phyloP scores from a whole-genome alignment of 2,797 vertebrate species.

The Sebastes matsubarae region DNA sequence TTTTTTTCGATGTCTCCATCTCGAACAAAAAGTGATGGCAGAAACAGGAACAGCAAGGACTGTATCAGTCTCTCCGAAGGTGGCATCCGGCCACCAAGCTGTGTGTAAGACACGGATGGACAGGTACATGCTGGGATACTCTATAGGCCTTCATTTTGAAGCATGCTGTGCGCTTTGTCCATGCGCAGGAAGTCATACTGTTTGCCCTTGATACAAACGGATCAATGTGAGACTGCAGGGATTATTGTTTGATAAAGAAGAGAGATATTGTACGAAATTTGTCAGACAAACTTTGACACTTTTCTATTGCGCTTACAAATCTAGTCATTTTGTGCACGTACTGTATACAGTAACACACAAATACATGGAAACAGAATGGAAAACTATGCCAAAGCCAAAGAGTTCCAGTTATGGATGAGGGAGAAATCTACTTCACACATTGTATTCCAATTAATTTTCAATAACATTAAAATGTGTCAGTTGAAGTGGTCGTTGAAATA shows the following conservation, averaged over 20 bases:
- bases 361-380: background rate
- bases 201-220: conserved; percentile 73
- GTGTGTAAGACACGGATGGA: conserved; percentile 60
- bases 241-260: conserved; percentile 53
- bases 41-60: conserved; percentile 2
- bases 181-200: conserved; percentile 51
- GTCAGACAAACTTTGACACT: conserved; percentile 2
- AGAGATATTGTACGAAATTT: conserved; percentile 12
- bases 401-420: background rate
- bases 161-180: conserved; percentile 63
- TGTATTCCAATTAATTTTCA: background rate
- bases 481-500: background rate
- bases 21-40: background rate
- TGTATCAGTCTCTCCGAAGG: conserved; percentile 33
- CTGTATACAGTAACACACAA: too few relatives aligned
- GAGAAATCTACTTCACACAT: background rate
- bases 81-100: conserved; percentile 59
- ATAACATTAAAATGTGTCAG: background rate
- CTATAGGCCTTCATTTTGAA: conserved; percentile 37
- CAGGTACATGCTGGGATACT: conserved; percentile 68
- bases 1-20: background rate
- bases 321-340: background rate
- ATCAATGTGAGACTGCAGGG: conserved; percentile 49
- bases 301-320: background rate
- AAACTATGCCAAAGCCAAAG: background rate